Conservation (phyloP, 2,797 vertebrate genomes). For the Halcyon badia region DNA sequence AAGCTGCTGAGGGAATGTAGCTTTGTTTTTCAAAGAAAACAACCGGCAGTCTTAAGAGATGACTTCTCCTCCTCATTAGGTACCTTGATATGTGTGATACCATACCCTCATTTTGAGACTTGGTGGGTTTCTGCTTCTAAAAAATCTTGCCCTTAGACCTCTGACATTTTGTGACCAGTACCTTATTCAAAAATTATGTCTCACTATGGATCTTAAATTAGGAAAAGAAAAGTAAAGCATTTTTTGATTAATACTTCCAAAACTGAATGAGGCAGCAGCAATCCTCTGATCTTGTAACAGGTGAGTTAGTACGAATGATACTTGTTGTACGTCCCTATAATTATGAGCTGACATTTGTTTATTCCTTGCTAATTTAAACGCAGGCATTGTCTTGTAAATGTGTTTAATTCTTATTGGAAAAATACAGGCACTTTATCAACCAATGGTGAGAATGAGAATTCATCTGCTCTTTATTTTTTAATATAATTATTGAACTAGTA, state of each 20-base stretch:
- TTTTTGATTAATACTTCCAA: not conserved
- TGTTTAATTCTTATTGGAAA: not conserved
- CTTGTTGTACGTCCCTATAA: not conserved
- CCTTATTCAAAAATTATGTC: not conserved
- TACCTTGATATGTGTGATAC: not conserved
- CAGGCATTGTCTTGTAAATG: not conserved
- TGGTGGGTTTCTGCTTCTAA: not conserved
- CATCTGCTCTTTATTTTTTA: constrained; percentile 19
- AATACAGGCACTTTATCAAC: not conserved
- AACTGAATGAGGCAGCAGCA: not conserved
- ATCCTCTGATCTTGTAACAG: not conserved
- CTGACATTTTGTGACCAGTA: not conserved
- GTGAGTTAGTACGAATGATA: not conserved
- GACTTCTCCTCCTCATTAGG: not conserved
- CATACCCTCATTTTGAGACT: not conserved
- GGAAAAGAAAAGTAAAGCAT: not conserved
- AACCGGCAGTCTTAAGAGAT: not conserved
- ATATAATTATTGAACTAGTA: not conserved
- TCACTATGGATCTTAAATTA: not conserved
- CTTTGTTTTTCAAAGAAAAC: not conserved
- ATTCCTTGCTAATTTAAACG: constrained; percentile 21
- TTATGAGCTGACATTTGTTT: constrained; percentile 1
- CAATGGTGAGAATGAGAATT: not conserved
- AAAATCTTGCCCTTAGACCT: not conserved
- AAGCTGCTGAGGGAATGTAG: not conserved